A percentile compares a stretch with the other conserved stretches of the same genome.
These are phyloP conservation scores for Centropus bengalensis DNA, from an alignment of 2,113 vertebrate species.

Conservation along the genomic window DNA sequence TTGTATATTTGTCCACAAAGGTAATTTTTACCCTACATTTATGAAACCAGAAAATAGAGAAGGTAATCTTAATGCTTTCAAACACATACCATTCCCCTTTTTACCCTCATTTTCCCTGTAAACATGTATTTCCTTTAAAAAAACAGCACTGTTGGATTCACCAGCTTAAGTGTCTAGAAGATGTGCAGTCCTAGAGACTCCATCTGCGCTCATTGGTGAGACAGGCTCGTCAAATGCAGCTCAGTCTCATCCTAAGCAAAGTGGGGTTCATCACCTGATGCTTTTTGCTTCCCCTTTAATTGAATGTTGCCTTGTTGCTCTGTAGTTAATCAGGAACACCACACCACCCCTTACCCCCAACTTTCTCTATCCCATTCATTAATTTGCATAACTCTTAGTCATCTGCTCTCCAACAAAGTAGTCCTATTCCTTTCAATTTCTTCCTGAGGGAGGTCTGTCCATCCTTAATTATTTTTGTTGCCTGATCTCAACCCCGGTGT, in stretches of 20 bases:
- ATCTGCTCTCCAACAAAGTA: conserved; percentile 57
- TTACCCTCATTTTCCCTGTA: background rate
- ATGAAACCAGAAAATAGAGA: background rate
- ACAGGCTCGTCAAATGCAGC: background rate
- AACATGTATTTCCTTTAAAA: background rate
- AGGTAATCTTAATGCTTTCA: background rate
- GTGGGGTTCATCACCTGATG: conserved; percentile 7
- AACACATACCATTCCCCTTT: background rate
- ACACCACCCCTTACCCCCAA: background rate
- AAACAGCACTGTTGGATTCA: background rate
- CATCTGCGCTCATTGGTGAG: background rate
- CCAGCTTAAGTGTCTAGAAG: background rate
- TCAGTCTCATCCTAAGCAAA: background rate
- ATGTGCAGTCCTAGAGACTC: background rate
- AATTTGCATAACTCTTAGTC: conserved; percentile 62
- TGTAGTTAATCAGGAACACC: conserved; percentile 33
- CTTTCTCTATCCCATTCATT: conserved; percentile 65
- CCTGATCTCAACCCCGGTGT: conserved; percentile 27
- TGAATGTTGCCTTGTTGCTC: conserved; percentile 27
- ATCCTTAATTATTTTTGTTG: conserved; percentile 32
- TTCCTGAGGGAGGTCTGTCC: conserved; percentile 49
- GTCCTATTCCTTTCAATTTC: conserved; percentile 50
- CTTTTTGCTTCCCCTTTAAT: conserved; percentile 35
- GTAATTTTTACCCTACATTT: background rate
- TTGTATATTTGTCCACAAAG: background rate